Evolutionary conservation across 2,797 vertebrate genomes (phyloP).

Genomic region (Percopsis omiscomaycus): DNA sequence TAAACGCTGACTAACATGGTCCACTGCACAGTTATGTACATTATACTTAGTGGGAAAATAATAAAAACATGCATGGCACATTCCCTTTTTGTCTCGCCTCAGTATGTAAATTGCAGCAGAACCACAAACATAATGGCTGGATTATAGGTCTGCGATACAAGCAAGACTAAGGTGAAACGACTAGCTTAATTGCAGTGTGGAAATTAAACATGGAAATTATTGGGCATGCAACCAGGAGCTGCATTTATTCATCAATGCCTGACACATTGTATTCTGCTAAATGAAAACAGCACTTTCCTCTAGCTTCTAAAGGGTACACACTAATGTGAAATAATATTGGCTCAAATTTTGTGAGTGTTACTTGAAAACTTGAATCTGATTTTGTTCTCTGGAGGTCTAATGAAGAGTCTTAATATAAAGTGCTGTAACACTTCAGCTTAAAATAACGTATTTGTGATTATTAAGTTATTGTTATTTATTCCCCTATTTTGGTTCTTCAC

Average conservation of each 20-base stretch:
- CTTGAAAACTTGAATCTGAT: constrained; percentile 68
- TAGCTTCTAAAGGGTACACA: constrained; percentile 24
- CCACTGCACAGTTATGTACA: constrained; percentile 18
- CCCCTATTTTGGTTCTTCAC: constrained; percentile 34
- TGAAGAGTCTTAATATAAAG: constrained; percentile 58
- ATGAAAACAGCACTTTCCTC: constrained; percentile 57
- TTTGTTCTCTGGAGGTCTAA: constrained; percentile 62
- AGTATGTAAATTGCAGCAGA: constrained; percentile 23
- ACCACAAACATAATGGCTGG: constrained; percentile 28
- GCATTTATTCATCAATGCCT: constrained; percentile 60
- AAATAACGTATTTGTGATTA: constrained; percentile 46
- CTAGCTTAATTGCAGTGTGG: constrained; percentile 45
- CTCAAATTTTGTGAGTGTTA: constrained; percentile 62
- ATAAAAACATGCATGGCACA: constrained; percentile 11
- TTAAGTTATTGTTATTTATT: constrained; percentile 56
- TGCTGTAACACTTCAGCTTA: constrained; percentile 64
- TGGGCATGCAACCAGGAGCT: constrained; percentile 60
- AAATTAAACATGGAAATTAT: constrained; percentile 61
- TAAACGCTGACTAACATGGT: not conserved
- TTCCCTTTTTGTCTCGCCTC: not conserved
- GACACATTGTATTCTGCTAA: constrained; percentile 63
- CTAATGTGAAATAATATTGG: constrained; percentile 70
- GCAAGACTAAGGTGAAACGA: constrained; percentile 37
- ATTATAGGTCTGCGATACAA: constrained; percentile 27
- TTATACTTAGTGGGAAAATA: constrained; percentile 19